Evolutionary conservation across 2,797 vertebrate species (phyloP).

Genomic region (Hoplostethus mediterraneus): DNA sequence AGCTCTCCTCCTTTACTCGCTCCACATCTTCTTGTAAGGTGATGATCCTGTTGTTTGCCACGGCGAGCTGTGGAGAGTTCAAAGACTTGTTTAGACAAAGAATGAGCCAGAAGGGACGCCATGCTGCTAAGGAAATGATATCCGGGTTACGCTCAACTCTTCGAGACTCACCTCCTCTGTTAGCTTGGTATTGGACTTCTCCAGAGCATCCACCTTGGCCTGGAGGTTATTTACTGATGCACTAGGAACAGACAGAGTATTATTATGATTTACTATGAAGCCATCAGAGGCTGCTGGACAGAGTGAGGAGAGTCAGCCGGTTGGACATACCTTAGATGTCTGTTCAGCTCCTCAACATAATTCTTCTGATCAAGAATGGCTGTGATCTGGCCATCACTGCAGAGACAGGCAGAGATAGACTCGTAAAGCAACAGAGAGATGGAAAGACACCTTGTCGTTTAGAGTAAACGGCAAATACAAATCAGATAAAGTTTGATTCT

Average conservation of each 20-base stretch:
- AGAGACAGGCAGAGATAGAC: constrained; percentile 12
- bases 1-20: constrained; percentile 93
- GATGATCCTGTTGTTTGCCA: constrained; percentile 98
- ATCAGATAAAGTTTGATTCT: too few relatives aligned
- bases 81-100: neutral
- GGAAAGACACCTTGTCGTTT: neutral
- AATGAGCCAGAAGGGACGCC: neutral
- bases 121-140: neutral
- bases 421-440: neutral
- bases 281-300: neutral
- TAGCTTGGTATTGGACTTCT: constrained; percentile 98
- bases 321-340: constrained; percentile 92
- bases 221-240: constrained; percentile 98
- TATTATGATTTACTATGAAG: neutral
- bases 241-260: constrained; percentile 74
- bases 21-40: constrained; percentile 98
- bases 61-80: constrained; percentile 88
- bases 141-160: neutral
- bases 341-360: constrained; percentile 99
- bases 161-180: constrained; percentile 92
- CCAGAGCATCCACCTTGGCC: constrained; percentile 96
- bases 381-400: constrained; percentile 96
- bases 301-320: accelerated
- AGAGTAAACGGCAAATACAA: too few relatives aligned
- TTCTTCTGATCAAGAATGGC: constrained; percentile 99